These are phyloP conservation scores for Anolis apletophallus DNA, from an alignment of 2,797 vertebrate species.

Conservation along the genomic window DNA sequence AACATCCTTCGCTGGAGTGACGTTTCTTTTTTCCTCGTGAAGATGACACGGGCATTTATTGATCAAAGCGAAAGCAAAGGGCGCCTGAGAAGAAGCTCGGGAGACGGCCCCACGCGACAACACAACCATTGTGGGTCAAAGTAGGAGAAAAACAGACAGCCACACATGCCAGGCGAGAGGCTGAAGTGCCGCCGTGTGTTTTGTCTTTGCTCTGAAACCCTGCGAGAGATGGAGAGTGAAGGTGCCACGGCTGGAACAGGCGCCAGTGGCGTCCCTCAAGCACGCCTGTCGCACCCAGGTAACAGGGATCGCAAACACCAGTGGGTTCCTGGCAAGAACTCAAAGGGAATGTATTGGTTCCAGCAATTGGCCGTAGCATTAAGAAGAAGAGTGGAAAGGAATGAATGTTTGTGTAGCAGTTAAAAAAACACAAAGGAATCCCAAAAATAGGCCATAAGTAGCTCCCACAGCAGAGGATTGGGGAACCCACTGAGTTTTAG, in stretches of 20 bases:
- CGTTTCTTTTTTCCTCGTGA: too few species aligned
- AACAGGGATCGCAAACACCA: background rate
- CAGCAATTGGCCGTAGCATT: background rate
- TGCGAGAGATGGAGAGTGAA: background rate
- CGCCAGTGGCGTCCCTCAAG: background rate
- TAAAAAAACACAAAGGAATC: background rate
- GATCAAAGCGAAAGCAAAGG: background rate
- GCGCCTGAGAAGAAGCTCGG: background rate
- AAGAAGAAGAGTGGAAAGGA: background rate
- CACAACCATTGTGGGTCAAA: background rate
- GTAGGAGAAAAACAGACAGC: background rate
- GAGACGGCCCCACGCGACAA: background rate
- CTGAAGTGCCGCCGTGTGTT: conserved; percentile 6
- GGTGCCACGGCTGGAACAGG: background rate
- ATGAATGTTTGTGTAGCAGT: background rate
- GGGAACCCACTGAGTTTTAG: too few species aligned
- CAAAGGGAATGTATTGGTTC: background rate
- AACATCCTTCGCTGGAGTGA: background rate
- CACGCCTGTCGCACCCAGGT: background rate
- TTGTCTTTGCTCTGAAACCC: background rate
- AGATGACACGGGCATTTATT: background rate
- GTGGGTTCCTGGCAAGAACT: background rate
- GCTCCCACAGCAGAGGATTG: too few species aligned
- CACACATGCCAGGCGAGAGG: conserved; percentile 19
- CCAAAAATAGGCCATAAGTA: background rate